phyloP scores from a whole-genome alignment of 2,888 invertebrate genomes.

The Arctia plantaginis region DNA sequence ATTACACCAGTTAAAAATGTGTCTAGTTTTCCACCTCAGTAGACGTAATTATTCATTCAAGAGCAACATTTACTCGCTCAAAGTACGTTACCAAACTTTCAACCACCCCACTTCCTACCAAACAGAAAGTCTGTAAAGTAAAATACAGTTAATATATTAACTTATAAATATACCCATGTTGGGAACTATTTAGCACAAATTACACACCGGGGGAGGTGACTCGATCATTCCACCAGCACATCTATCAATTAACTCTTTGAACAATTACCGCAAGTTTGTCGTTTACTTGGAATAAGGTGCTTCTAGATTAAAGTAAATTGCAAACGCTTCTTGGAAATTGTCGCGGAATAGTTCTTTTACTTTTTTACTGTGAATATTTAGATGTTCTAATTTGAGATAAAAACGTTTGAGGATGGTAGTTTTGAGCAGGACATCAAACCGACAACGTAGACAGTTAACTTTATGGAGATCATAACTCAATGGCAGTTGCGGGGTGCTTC shows the following conservation, averaged over 20 bases:
- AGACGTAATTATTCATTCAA: neutral
- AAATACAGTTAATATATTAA: conserved; percentile 10
- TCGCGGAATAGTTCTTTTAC: neutral
- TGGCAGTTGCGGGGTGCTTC: neutral
- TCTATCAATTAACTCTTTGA: conserved; percentile 53
- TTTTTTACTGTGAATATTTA: neutral
- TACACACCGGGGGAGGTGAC: conserved; percentile 48
- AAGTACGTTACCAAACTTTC: neutral
- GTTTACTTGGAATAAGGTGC: conserved; percentile 28
- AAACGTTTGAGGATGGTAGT: neutral
- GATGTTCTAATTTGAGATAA: neutral
- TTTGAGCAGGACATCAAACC: neutral
- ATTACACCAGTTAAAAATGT: neutral
- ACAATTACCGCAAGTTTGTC: conserved; percentile 53
- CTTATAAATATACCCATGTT: conserved; percentile 29
- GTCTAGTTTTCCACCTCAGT: neutral
- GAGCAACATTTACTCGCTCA: neutral
- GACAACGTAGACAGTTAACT: neutral
- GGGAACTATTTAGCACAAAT: conserved; percentile 55
- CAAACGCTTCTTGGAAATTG: neutral
- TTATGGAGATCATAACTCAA: neutral
- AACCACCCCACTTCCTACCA: neutral
- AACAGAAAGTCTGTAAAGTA: neutral
- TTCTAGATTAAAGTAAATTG: conserved; percentile 7
- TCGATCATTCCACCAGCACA: conserved; percentile 59